phyloP scores from a whole-genome alignment of 2,888 invertebrate species.

The Allolobophora icterica region DNA sequence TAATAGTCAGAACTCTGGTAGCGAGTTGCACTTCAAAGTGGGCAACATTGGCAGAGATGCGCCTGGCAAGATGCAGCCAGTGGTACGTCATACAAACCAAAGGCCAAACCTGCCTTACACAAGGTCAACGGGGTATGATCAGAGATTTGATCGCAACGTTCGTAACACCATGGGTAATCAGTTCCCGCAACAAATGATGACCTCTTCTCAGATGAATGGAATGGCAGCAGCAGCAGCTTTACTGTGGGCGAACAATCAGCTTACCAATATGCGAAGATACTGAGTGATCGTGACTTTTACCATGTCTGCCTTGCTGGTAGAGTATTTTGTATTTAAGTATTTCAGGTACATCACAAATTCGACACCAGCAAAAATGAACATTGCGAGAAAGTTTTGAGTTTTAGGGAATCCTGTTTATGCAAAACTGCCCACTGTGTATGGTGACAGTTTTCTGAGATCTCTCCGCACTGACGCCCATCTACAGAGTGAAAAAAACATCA shows the following conservation, averaged over 20 bases:
- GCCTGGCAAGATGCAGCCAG: background rate
- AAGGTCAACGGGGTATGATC: background rate
- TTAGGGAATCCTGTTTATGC: background rate
- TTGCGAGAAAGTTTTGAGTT: background rate
- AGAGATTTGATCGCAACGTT: conserved; percentile 17
- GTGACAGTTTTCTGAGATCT: background rate
- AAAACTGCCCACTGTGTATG: background rate
- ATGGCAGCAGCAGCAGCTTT: no score
- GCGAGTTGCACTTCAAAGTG: background rate
- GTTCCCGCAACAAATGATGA: background rate
- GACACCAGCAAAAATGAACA: background rate
- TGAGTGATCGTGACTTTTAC: background rate
- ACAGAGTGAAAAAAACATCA: background rate
- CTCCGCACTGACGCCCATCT: background rate
- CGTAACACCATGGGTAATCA: background rate
- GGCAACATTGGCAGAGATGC: background rate
- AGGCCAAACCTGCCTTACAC: conserved; percentile 13
- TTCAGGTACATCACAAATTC: background rate
- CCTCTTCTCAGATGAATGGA: background rate
- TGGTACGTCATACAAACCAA: background rate
- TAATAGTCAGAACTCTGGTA: background rate
- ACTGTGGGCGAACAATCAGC: background rate
- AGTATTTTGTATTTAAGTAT: background rate
- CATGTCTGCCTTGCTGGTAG: conserved; percentile 3
- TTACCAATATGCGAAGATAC: background rate